Conservation (phyloP, 2,888 invertebrate genomes). For the Bhutanitis thaidina region DNA sequence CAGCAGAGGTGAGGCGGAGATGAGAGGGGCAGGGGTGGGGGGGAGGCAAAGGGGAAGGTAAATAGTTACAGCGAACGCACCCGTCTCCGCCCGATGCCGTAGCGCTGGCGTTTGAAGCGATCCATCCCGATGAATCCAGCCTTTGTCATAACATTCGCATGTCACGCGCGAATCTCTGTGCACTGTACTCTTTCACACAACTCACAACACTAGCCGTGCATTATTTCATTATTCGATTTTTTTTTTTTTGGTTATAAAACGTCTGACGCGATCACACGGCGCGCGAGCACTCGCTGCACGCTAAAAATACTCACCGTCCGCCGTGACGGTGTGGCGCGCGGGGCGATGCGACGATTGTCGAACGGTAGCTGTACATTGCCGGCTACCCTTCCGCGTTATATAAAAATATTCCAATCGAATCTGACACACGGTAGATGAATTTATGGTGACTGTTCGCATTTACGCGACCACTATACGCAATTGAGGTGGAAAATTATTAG, state of each 20-base stretch:
- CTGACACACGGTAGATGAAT: too few species aligned
- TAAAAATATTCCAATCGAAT: too few species aligned
- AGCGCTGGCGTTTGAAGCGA: slow-evolving; percentile 59
- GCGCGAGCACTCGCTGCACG: slow-evolving; percentile 53
- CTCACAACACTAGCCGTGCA: slow-evolving; percentile 29
- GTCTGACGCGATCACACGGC: slow-evolving; percentile 31
- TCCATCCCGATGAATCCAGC: slow-evolving; percentile 49
- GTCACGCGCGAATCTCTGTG: slow-evolving; percentile 39
- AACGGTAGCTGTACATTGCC: slow-evolving; percentile 24
- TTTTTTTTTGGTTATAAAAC: slow-evolving; percentile 36
- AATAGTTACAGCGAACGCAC: slow-evolving; percentile 32
- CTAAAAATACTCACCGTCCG: slow-evolving; percentile 58
- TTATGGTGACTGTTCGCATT: too few species aligned
- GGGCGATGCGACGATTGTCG: slow-evolving; percentile 23
- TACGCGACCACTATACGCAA: too few species aligned
- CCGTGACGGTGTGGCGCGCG: slow-evolving; percentile 29
- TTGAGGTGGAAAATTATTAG: too few species aligned
- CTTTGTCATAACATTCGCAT: slow-evolving; percentile 72
- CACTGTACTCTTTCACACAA: slow-evolving; percentile 21
- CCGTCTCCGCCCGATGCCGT: slow-evolving; percentile 51
- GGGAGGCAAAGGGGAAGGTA: not conserved
- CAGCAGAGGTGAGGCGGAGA: not conserved
- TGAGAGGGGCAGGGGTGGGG: not conserved
- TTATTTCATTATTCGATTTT: slow-evolving; percentile 24
- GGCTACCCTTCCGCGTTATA: slow-evolving; percentile 17